Conservation (phyloP, 1,140 invertebrate species). For the Marisa cornuarietis region DNA sequence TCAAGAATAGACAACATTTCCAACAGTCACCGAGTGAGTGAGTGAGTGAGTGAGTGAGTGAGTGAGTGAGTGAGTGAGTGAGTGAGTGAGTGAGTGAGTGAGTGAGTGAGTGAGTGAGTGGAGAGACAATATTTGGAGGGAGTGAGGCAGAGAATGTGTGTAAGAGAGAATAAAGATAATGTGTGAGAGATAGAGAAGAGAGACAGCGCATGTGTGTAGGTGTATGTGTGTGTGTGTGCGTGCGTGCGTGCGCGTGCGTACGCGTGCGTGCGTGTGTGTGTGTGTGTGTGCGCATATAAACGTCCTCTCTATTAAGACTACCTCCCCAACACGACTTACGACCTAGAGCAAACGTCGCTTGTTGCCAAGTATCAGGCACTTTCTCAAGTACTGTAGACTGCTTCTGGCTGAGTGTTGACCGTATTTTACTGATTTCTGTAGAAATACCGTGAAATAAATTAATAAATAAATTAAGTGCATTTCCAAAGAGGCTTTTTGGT, state of each 20-base stretch:
- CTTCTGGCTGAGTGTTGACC: no score
- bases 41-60: slow-evolving; percentile 7
- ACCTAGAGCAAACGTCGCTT: neutral
- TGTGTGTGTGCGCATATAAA: neutral
- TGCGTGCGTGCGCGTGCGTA: no score
- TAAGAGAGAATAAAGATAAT: no score
- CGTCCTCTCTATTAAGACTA: no score
- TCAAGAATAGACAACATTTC: no score
- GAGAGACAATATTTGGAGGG: neutral
- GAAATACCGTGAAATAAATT: neutral
- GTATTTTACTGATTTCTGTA: neutral
- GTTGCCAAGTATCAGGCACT: no score
- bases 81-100: slow-evolving; percentile 7
- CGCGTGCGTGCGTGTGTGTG: neutral
- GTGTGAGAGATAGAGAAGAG: no score
- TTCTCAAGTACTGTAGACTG: neutral
- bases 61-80: slow-evolving; percentile 7
- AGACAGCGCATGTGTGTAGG: no score
- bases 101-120: slow-evolving; percentile 7
- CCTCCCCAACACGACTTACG: no score
- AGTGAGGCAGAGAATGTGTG: neutral
- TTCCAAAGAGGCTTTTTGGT: no score
- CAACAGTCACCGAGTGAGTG: slow-evolving; percentile 1
- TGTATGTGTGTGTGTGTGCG: no score
- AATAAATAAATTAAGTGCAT: no score